Evolutionary conservation across 2,888 invertebrate genomes (phyloP).

Genomic region (Eupithecia inturbata): DNA sequence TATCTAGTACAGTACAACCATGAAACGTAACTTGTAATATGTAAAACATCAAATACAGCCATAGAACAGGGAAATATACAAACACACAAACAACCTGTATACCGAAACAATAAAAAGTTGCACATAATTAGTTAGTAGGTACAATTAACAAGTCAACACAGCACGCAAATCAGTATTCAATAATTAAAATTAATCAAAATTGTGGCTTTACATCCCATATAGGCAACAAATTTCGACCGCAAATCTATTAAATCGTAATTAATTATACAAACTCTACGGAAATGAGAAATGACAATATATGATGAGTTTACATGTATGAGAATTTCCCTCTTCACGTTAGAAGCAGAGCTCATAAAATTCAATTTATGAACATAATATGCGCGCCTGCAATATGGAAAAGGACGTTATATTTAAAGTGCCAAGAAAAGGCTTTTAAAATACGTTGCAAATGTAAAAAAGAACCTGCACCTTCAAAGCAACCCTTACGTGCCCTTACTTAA

Average conservation of each 20-base stretch:
- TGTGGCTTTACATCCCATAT: conserved; percentile 25
- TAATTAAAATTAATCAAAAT: conserved; percentile 11
- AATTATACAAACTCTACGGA: conserved; percentile 24
- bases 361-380: conserved; percentile 14
- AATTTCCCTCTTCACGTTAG: background rate
- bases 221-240: conserved; percentile 22
- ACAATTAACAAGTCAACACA: background rate
- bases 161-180: background rate
- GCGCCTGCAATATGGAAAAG: background rate
- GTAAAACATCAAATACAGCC: background rate
- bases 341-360: conserved; percentile 11
- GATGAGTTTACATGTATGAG: background rate
- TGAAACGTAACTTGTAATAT: no score
- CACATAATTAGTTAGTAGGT: background rate
- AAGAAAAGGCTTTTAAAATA: conserved; percentile 17
- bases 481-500: conserved; percentile 12
- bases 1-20: no score
- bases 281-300: background rate
- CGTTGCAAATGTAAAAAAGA: background rate
- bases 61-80: background rate
- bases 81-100: background rate
- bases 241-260: conserved; percentile 21
- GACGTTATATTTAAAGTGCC: conserved; percentile 2
- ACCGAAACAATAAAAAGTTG: background rate
- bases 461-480: background rate